Evolutionary conservation across 2,888 invertebrate species (phyloP).

Genomic region (Tipula confusa): DNA sequence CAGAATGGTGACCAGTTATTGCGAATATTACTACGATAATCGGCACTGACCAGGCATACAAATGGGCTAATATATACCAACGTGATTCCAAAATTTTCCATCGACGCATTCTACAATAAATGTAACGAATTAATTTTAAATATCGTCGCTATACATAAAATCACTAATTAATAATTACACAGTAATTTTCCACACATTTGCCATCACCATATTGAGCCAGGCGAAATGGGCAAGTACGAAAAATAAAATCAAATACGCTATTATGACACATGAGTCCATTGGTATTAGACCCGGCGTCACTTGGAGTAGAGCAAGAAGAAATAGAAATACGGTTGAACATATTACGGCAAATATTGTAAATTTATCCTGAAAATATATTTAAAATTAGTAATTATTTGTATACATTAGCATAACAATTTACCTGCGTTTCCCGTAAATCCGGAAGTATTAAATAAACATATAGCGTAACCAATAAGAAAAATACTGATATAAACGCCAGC

Average conservation of each 20-base stretch:
- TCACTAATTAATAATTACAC: constrained; percentile 53
- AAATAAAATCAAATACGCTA: constrained; percentile 57
- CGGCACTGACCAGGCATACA: constrained; percentile 52
- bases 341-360: constrained; percentile 34
- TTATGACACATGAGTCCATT: constrained; percentile 37
- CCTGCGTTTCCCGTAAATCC: constrained; percentile 56
- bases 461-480: constrained; percentile 58
- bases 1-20: constrained; percentile 46
- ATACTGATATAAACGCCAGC: constrained; percentile 54
- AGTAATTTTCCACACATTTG: constrained; percentile 62
- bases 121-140: not conserved
- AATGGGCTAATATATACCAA: constrained; percentile 46
- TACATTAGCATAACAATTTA: constrained; percentile 37
- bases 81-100: constrained; percentile 36
- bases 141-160: not conserved
- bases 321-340: constrained; percentile 34
- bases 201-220: constrained; percentile 65
- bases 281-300: not conserved
- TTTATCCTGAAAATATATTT: constrained; percentile 35
- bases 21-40: constrained; percentile 46
- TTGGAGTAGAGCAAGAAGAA: constrained; percentile 34
- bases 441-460: constrained; percentile 58
- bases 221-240: constrained; percentile 66
- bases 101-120: constrained; percentile 38
- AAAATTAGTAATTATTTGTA: not conserved